A percentile compares a stretch with the other conserved stretches of the same genome.
Evolutionary conservation across 1,140 invertebrate genomes (phyloP).

Genomic region (Leptestheria dahalacensis): DNA sequence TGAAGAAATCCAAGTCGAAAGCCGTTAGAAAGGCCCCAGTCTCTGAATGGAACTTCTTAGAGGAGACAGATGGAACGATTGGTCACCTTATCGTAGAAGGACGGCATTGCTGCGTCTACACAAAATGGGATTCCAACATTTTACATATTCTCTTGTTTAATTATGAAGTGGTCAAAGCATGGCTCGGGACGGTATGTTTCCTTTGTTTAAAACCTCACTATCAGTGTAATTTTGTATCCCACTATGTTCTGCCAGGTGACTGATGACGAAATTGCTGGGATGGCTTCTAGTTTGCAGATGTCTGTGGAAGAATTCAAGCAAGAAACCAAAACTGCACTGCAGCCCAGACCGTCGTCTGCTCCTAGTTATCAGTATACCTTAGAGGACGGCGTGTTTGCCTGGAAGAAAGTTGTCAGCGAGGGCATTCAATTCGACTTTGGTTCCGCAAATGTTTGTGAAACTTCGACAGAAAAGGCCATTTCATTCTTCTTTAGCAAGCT

Average conservation of each 20-base stretch:
- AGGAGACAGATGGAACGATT: no score
- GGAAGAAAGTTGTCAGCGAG: background rate
- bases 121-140: background rate
- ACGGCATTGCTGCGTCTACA: background rate
- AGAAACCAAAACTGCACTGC: background rate
- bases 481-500: background rate
- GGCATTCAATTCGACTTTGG: background rate
- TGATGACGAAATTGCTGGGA: background rate
- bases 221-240: background rate
- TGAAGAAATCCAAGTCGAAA: no score
- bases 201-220: background rate
- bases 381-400: background rate
- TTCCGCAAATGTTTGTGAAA: background rate
- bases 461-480: background rate
- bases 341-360: background rate
- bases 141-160: background rate
- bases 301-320: background rate
- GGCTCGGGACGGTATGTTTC: background rate
- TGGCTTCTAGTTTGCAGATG: background rate
- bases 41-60: no score
- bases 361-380: background rate
- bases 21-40: no score
- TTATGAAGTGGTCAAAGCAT: background rate
- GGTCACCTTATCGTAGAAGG: no score
- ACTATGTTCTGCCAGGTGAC: background rate